These are phyloP conservation scores for Peromyscus leucopus DNA, from an alignment of 2,113 vertebrate species.

Conservation along the genomic window DNA sequence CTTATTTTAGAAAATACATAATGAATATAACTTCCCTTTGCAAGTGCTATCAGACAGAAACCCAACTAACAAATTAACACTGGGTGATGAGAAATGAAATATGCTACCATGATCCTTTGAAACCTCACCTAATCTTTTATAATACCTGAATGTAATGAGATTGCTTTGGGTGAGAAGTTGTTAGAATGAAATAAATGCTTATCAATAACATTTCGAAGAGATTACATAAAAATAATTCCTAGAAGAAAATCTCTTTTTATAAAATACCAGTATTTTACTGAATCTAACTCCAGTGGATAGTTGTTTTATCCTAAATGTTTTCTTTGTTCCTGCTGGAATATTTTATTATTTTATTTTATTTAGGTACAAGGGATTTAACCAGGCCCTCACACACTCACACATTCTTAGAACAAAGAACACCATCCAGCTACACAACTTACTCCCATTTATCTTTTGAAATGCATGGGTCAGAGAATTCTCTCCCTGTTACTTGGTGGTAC, in stretches of 20 bases:
- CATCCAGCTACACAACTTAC: not conserved
- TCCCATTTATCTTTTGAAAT: slow-evolving; percentile 7
- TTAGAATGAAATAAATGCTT: not conserved
- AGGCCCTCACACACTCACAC: fast-evolving
- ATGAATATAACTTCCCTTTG: not conserved
- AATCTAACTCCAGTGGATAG: not conserved
- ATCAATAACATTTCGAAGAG: not conserved
- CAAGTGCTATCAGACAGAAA: not conserved
- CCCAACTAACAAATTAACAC: not conserved
- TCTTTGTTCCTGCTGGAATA: not conserved
- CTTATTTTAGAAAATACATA: not conserved
- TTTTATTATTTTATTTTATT: not conserved
- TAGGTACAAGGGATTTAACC: not conserved
- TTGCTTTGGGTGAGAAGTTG: not conserved
- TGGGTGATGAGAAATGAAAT: not conserved
- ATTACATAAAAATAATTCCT: not conserved
- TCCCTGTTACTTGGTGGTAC: not conserved
- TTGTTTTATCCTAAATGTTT: not conserved
- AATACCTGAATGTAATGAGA: not conserved
- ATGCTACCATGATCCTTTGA: not conserved
- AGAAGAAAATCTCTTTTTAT: not conserved
- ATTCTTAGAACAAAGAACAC: not conserved
- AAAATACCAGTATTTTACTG: not conserved
- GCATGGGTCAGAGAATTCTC: not conserved
- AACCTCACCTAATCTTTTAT: not conserved